Evolutionary conservation across 2,888 invertebrate genomes (phyloP).

Genomic region (Cancer borealis): DNA sequence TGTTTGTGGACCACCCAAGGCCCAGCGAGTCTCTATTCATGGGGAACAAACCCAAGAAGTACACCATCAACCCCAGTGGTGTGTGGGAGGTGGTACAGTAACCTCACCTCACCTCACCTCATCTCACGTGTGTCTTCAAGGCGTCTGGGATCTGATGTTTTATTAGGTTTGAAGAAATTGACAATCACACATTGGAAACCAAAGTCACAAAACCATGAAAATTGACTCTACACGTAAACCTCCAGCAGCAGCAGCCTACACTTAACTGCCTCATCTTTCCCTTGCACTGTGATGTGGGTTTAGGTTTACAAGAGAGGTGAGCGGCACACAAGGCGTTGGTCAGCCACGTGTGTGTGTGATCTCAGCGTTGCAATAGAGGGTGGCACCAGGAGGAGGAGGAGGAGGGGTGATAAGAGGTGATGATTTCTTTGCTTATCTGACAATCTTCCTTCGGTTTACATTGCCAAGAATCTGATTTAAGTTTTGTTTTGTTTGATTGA

Average conservation of each 20-base stretch:
- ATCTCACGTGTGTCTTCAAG: background rate
- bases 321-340: background rate
- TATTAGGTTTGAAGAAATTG: background rate
- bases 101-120: background rate
- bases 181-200: background rate
- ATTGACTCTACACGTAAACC: background rate
- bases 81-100: constrained; percentile 60
- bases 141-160: too few species aligned
- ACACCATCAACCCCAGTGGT: constrained; percentile 64
- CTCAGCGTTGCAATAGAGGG: constrained; percentile 18
- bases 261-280: background rate
- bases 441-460: background rate
- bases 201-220: background rate
- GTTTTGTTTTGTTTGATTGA: background rate
- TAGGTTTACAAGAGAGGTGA: background rate
- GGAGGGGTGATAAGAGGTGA: background rate
- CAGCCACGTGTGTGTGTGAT: background rate
- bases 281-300: constrained; percentile 9
- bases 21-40: constrained; percentile 67
- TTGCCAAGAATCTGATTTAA: background rate
- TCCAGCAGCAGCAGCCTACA: background rate
- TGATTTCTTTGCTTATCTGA: background rate
- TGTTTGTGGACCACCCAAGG: constrained; percentile 67
- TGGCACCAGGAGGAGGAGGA: background rate
- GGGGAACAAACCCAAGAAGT: constrained; percentile 56